A percentile compares a stretch with the other conserved stretches of the same genome.
These are phyloP conservation scores for Pollimyrus isidori DNA, from an alignment of 2,113 vertebrate species.

Conservation along the genomic window DNA sequence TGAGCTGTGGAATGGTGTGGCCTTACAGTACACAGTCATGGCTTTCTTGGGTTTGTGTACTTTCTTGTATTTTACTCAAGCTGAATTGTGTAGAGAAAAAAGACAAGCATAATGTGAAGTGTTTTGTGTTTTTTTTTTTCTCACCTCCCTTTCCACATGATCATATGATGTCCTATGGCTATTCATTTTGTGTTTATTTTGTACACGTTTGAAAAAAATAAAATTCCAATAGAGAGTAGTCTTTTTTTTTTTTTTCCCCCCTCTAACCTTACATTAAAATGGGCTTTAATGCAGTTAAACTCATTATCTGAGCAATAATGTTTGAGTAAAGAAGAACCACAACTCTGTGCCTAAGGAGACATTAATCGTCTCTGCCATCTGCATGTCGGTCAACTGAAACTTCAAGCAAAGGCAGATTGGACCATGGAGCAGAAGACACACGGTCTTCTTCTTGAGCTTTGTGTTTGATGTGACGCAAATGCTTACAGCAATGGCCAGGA, in stretches of 20 bases:
- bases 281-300: neutral
- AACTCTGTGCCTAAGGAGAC: neutral
- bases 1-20: constrained; percentile 60
- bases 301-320: neutral
- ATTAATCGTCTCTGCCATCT: neutral
- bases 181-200: constrained; percentile 5
- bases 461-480: neutral
- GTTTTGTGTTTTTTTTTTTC: neutral
- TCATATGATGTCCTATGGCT: neutral
- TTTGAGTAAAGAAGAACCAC: neutral
- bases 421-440: neutral
- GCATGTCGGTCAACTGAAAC: neutral
- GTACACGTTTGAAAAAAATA: constrained; percentile 11
- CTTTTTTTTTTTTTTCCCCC: neutral
- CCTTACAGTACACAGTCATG: constrained; percentile 57
- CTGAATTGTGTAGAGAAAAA: constrained; percentile 7
- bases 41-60: constrained; percentile 1
- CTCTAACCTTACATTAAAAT: neutral
- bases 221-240: neutral
- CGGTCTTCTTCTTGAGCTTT: neutral
- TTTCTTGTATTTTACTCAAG: constrained; percentile 16
- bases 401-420: neutral
- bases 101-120: neutral
- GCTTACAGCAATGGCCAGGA: no score
- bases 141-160: neutral